Base-by-base conservation (phyloP, 2,797 vertebrate genomes). In the Fundulus diaphanus region DNA sequence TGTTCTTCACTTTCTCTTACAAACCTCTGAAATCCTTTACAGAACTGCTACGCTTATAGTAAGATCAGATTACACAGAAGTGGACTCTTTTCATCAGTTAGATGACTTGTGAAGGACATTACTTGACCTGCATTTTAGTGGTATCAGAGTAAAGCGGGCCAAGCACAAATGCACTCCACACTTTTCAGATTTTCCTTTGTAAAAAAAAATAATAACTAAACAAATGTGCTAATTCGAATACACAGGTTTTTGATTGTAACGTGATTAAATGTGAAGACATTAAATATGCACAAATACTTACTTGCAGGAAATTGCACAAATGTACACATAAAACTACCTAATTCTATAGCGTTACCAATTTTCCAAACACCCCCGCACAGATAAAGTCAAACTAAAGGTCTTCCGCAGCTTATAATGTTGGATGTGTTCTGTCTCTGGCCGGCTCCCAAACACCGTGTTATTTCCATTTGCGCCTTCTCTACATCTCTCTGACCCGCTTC, bases 391-490 rank as follows among this genome's bases (percentile, higher is more conserved):
- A 61, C 56, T 67, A 46, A 37, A 22, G 29, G 72, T 74, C 73
- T 54, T 74, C 70, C 52, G 4, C 56, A 66, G 52, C 80, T 76
- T 70, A 68, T 73, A 72, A 74, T 74, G 68, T 78, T 79, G 44
- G 54, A 70, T 74, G 65, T n/a, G 33, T 61, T 72, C 78, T 56
- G 49, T 68, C 73, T 67, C 65, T 79, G 77, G 65, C 73, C 77
- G 37, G n/a, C 65, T 72, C 35, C 46, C 76, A 71, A 59, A 65
- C 77, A 46, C 54, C 63, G 37, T 83, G 68, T 82, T 79, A 67
- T 71, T 82, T 77, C 73, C 72, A 73, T 54, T 74, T 29, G 12
- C 77, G 72, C 52, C 57, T 72, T 72, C 69, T 77, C 72, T 48
- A 63, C 83, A 73, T 57, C 69, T 67, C 74, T 66, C 63, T 2